Percentiles rank a stretch among this genome's conserved stretches.
These are phyloP conservation scores for Polylopha cassiicola DNA, from an alignment of 2,888 invertebrate genomes.

Conservation along the genomic window DNA sequence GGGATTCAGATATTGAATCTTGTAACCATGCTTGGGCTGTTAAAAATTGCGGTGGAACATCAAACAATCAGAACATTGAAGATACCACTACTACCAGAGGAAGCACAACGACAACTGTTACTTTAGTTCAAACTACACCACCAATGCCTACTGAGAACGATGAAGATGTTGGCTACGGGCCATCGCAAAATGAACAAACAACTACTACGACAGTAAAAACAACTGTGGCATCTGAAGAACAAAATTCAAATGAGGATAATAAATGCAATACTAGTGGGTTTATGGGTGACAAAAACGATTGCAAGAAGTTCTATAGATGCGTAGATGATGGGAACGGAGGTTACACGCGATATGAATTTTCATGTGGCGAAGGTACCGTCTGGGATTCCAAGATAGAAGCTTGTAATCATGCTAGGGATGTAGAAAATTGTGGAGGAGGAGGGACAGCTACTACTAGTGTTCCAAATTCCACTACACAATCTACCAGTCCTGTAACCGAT, in stretches of 20 bases:
- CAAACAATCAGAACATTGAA: slow-evolving; percentile 1
- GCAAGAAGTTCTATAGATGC: slow-evolving; percentile 87
- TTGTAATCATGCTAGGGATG: slow-evolving; percentile 81
- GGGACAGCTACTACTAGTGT: slow-evolving; percentile 1
- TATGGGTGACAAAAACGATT: slow-evolving; percentile 81
- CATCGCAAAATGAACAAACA: slow-evolving; percentile 17
- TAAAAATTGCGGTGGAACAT: slow-evolving; percentile 27
- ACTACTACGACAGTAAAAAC: slow-evolving; percentile 19
- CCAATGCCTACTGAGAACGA: slow-evolving; percentile 24
- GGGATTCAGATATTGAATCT: slow-evolving; percentile 75
- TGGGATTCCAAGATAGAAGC: slow-evolving; percentile 83
- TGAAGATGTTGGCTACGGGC: slow-evolving; percentile 36
- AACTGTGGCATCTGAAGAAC: slow-evolving; percentile 20
- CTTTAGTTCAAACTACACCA: slow-evolving; percentile 27
- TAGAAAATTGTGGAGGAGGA: slow-evolving; percentile 49
- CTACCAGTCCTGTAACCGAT: slow-evolving; percentile 4
- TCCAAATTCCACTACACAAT: slow-evolving; percentile 9
- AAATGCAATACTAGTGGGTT: slow-evolving; percentile 80
- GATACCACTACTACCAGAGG: slow-evolving; percentile 15
- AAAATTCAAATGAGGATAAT: slow-evolving; percentile 19
- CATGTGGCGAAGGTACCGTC: slow-evolving; percentile 85
- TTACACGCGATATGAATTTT: slow-evolving; percentile 82
- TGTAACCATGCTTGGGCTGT: slow-evolving; percentile 78
- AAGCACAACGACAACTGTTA: slow-evolving; percentile 21
- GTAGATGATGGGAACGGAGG: slow-evolving; percentile 78